phyloP scores from a whole-genome alignment of 2,113 vertebrate species.

The Noctilio leporinus region DNA sequence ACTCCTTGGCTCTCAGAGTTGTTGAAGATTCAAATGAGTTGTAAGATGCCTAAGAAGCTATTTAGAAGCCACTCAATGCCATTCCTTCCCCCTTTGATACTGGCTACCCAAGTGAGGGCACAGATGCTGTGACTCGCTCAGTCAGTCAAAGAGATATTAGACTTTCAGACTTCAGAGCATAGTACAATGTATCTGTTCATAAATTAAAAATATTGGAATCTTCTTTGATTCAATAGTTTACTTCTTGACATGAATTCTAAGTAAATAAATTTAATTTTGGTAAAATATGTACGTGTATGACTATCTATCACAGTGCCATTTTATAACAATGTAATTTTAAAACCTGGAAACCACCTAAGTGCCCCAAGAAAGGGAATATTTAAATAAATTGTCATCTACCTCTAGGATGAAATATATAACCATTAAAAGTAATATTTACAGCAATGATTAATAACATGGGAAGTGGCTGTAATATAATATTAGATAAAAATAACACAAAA shows the following conservation, averaged over 20 bases:
- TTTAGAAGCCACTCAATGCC: neutral
- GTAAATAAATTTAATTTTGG: neutral
- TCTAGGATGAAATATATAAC: neutral
- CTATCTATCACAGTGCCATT: neutral
- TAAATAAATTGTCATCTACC: neutral
- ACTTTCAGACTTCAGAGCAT: neutral
- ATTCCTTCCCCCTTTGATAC: neutral
- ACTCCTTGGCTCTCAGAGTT: neutral
- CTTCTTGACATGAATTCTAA: neutral
- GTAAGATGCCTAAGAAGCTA: neutral
- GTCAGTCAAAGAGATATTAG: neutral
- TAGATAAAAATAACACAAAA: constrained; percentile 6
- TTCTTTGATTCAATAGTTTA: neutral
- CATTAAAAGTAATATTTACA: neutral
- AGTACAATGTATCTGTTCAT: neutral
- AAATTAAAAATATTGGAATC: neutral
- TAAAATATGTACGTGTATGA: neutral
- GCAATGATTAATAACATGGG: neutral
- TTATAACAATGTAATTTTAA: neutral
- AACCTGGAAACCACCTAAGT: neutral
- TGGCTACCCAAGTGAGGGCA: neutral
- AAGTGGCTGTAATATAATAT: neutral
- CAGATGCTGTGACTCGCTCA: neutral
- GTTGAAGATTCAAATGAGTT: neutral
- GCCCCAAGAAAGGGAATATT: neutral